Base-by-base conservation (phyloP, 2,797 vertebrate species). In the Gadopsis marmoratus region DNA sequence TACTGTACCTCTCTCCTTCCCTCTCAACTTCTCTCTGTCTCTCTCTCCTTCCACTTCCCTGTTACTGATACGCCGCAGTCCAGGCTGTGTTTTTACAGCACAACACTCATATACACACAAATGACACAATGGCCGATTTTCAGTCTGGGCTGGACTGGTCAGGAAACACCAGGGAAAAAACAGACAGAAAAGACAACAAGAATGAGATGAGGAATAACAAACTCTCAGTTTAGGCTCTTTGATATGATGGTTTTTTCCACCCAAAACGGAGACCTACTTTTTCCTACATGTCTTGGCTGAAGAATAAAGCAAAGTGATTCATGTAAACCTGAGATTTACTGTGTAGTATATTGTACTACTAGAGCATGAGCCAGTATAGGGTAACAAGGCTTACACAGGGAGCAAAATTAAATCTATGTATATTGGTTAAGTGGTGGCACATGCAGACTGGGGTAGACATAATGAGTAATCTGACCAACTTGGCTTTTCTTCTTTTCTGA, bases 121-220 rank as follows among this genome's bases (percentile, higher is more conserved):
- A 70, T 4, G 23, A 81, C 79, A 84, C 48, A 75, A 60, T 75
- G 88, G 67, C 74, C 21, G 0, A 73, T 78, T 79, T 87, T 76
- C 83, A 89, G 85, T 79, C 76, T 85, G 64, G 51, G 64, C 76
- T 61, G 59, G 59, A 85, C 74, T 23, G 71, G 71, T 88, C 88
- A 88, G 92, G 93, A 93, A 94, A 88, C 84, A 81, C 23, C 54
- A 55, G 74, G 81, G 85, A 84, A 88, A 93, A 91, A 92, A 90
- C 84, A 90, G 76, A 33, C 76, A 66, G 77, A 87, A 91, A 91
- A 85, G 64, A 86, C 83, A 81, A 86, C 89, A 86, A 71, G 84
- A 92, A 85, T 58, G 84, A 78, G 71, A 86, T 1, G 29, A 83
- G 81, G 61, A 89, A 94, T 84, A 92, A 92, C 86, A 93, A 82